These are phyloP conservation scores for Microctonus aethiopoides DNA, from an alignment of 2,888 invertebrate genomes.

Conservation along the genomic window DNA sequence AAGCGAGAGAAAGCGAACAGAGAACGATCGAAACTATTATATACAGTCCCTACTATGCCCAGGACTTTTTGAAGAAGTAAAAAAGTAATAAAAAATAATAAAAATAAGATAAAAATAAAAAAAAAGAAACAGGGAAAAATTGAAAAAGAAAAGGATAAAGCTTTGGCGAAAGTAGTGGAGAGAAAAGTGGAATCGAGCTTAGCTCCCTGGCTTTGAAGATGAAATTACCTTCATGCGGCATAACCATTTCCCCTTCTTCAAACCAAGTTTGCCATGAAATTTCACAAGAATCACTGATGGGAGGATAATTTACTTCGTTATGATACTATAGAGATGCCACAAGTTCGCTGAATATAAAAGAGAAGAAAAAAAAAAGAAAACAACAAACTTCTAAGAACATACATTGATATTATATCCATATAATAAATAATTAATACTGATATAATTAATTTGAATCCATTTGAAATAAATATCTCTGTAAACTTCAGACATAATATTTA, in stretches of 20 bases:
- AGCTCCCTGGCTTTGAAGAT: constrained; percentile 5
- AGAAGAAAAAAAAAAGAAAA: constrained; percentile 11
- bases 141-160: constrained; percentile 21
- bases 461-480: neutral
- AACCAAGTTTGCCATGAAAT: constrained; percentile 30
- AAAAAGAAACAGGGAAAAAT: constrained; percentile 17
- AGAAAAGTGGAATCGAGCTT: neutral
- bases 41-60: constrained; percentile 19
- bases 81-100: constrained; percentile 6
- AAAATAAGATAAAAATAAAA: constrained; percentile 9
- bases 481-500: no score
- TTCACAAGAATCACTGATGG: constrained; percentile 24
- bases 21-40: constrained; percentile 29
- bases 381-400: no score
- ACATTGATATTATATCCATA: no score
- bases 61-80: neutral
- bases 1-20: constrained; percentile 23
- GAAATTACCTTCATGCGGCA: constrained; percentile 27
- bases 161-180: neutral
- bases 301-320: constrained; percentile 23
- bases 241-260: constrained; percentile 27
- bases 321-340: constrained; percentile 5
- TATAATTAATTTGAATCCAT: constrained; percentile 17
- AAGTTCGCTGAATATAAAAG: constrained; percentile 12
- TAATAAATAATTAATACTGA: constrained; percentile 26